Evolutionary conservation across 2,888 invertebrate genomes (phyloP), one percentile per base, ranked within the genome.

Genomic region (Pristionchus entomophagus): DNA sequence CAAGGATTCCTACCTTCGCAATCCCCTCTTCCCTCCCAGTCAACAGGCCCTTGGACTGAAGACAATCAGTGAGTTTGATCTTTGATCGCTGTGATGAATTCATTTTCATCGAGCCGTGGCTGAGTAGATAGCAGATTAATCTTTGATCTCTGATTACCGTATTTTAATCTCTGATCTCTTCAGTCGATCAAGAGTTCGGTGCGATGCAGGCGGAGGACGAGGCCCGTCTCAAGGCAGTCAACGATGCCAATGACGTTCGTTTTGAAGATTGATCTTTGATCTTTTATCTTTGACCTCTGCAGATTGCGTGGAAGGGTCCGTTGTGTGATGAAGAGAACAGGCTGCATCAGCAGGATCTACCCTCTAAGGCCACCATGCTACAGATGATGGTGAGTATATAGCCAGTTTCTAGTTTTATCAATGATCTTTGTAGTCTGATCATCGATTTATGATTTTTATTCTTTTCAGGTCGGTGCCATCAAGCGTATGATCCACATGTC

Each of bases 381-480:
- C 85, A 87, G 69, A 65, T 97, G 91, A 97, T 97, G 84, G 84
- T 84, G n/a, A n/a, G n/a, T n/a, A n/a, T n/a, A n/a, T n/a, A n/a
- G n/a, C n/a, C n/a, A n/a, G n/a, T n/a, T 29, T 8, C 59, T 82
- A 19, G 49, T 22, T 80, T 45, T 41, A 77, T 49, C 78, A 51
- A 51, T 80, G 78, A 41, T 78, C 73, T 78, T 45, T 56, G 56
- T 56, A 56, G 56, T 56, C 56, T 56, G 65, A 65, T 65, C 78
- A 51, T 80, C 51, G 78, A 41, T 78, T 49, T 49, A 19, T 77
- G 69, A 73, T n/a, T 19, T 86, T 1, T 86, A 82, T 59, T 12
- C 38, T 10, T 56, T 22, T 29, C 83, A 84, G 0, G 97, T 97
- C 2, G 96, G 97, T 84, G 97, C 97, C 5, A 97, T 98, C 88